Base-by-base conservation (phyloP, 2,113 vertebrate genomes). In the Leptocoma aspasia region DNA sequence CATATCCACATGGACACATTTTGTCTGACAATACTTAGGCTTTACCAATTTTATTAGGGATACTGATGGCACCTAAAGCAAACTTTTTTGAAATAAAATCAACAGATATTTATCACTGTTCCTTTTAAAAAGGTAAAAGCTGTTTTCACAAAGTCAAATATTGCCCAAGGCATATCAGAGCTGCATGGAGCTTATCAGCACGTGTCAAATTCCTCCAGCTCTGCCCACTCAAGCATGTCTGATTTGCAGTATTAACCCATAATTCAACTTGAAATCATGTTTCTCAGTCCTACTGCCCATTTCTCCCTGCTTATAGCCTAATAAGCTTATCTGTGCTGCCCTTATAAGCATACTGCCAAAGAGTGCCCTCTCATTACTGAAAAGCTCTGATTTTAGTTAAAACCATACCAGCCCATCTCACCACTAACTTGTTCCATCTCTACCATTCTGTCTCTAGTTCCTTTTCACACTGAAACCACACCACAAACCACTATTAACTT, bases 61-160 rank as follows among this genome's bases (percentile, higher is more conserved):
- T 70, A 45, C 52, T 91, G 61, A 91, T 76, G 53, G 68, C 44
- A 93, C 31, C 39, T 21, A 37, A 15, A 93, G 72, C 68, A 92
- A 95, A 93, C 41, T 42, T 54, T 83, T 84, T 77, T 50, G 10
- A 93, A 76, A 69, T 75, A 86, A 90, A 87, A 89, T 82, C 72
- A 93, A 91, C 59, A 94, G 90, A 89, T 91, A 95, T 53, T 88
- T 96, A 97, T 92, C 90, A 86, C 71, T 57, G 68, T 71, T 91
- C 39, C 78, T 92, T 87, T 61, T 82, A 82, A 69, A 91, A 91
- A 92, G 30, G 65, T 42, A 92, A 86, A 73, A 91, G 61, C 27
- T 65, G 44, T 84, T 96, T 96, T 75, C 70, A 86, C 96, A 93
- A 97, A 97, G 96, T 96, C 97, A 97, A 95, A 96, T 73, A 78